Evolutionary conservation across 2,888 invertebrate genomes (phyloP), one percentile per base, ranked within the genome.

Genomic region (Athrips mouffetella): DNA sequence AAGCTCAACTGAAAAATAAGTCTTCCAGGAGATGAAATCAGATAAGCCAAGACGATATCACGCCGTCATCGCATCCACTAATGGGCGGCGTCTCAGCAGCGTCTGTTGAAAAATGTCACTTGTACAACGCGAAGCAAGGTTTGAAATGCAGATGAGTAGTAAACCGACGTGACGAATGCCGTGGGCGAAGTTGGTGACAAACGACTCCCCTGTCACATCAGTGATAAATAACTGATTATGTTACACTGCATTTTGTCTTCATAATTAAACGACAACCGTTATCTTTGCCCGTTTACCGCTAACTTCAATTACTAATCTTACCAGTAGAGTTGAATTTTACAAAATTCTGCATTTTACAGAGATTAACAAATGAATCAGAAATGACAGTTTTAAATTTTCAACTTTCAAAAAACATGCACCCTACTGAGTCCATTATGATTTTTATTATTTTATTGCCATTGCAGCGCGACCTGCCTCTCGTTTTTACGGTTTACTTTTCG

Each of bases 151-250:
- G 54, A 55, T 57, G 45, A 37, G 18, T 21, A 21, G 21, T 15
- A 51, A 49, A 50, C 50, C 40, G 45, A 70, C 68, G 76, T 80
- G 81, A 85, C 80, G 77, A 80, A 82, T 77, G 70, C 73, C 77
- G 86, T 86, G 83, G 87, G 86, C 81, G 86, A 80, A 79, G 78
- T 78, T 67, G 65, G 77, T 84, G 87, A 86, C 83, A 88, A 87
- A 87, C 76, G 85, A 80, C 79, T 72, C 70, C 70, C 72, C 76
- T 81, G 84, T 82, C 84, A 75, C 80, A 78, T 69, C 71, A 66
- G 76, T 85, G 85, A 88, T 88, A 86, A 87, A 87, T 87, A 85
- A 83, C 87, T 85, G 85, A 87, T 86, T 84, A 77, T 81, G 79
- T 84, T 86, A 82, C 85, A 79, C 75, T 77, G 74, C 76, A 79